These are phyloP conservation scores for Gallinago paraguaiae DNA, from an alignment of 2,113 vertebrate species.

Conservation along the genomic window DNA sequence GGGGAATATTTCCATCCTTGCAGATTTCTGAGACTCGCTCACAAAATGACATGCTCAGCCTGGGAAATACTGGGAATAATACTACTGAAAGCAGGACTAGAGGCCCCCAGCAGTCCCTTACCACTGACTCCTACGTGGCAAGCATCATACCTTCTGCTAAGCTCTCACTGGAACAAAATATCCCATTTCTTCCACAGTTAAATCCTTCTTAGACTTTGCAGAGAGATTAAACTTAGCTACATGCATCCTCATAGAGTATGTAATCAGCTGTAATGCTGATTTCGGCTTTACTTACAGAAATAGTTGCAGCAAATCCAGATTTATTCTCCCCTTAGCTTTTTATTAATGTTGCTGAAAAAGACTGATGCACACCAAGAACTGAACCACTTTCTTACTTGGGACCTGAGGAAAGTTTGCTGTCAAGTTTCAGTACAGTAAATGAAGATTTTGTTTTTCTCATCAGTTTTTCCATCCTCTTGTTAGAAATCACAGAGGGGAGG, in stretches of 20 bases:
- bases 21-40: neutral
- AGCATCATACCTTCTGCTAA: neutral
- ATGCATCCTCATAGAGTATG: neutral
- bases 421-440: neutral
- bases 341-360: neutral
- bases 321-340: neutral
- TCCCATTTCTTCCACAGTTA: neutral
- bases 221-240: neutral
- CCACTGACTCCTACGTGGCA: neutral
- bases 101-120: neutral
- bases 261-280: neutral
- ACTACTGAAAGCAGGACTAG: neutral
- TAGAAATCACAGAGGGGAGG: neutral
- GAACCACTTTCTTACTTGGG: neutral
- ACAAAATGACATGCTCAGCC: neutral
- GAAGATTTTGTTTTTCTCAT: neutral
- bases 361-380: neutral
- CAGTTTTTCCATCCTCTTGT: neutral
- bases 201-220: neutral
- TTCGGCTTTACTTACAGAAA: neutral
- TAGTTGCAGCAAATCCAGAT: neutral
- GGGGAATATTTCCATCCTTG: neutral
- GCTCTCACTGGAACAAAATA: neutral
- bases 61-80: neutral
- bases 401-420: neutral